Evolutionary conservation across 2,797 vertebrate species (phyloP).

Genomic region (Hyperoplus lanceolatus): DNA sequence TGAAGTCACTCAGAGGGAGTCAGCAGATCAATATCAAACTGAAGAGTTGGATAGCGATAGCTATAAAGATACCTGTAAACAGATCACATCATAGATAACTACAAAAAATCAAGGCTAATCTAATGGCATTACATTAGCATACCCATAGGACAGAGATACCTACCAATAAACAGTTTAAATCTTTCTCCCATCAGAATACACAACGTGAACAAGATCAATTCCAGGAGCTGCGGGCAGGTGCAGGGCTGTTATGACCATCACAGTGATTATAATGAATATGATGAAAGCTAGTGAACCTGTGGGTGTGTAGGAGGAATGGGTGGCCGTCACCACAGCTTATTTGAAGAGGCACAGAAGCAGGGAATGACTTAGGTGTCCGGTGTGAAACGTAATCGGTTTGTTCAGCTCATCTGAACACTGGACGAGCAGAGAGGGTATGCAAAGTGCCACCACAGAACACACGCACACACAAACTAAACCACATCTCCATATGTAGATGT

Average conservation of each 20-base stretch:
- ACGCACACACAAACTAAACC: constrained; percentile 25
- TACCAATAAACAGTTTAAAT: neutral
- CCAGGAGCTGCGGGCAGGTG: constrained; percentile 7
- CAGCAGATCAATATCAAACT: neutral
- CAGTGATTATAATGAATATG: constrained; percentile 10
- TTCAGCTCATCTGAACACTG: constrained; percentile 23
- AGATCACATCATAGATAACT: neutral
- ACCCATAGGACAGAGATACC: neutral
- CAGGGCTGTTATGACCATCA: constrained; percentile 10
- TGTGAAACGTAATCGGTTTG: neutral
- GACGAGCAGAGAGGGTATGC: constrained; percentile 50
- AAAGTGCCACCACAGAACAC: constrained; percentile 66
- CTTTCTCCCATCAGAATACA: neutral
- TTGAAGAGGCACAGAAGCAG: neutral
- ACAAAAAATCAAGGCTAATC: neutral
- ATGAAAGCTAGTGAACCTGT: constrained; percentile 23
- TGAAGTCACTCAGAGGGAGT: neutral
- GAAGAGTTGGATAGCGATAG: neutral
- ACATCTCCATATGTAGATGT: constrained; percentile 34
- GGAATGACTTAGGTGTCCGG: constrained; percentile 22
- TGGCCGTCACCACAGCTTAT: neutral
- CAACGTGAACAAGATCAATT: neutral
- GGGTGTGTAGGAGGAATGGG: neutral
- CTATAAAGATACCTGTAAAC: neutral
- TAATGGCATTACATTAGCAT: neutral